Evolutionary conservation across 2,113 vertebrate species (phyloP), one percentile per base, ranked within the genome.

Genomic region (Eretmochelys imbricata): DNA sequence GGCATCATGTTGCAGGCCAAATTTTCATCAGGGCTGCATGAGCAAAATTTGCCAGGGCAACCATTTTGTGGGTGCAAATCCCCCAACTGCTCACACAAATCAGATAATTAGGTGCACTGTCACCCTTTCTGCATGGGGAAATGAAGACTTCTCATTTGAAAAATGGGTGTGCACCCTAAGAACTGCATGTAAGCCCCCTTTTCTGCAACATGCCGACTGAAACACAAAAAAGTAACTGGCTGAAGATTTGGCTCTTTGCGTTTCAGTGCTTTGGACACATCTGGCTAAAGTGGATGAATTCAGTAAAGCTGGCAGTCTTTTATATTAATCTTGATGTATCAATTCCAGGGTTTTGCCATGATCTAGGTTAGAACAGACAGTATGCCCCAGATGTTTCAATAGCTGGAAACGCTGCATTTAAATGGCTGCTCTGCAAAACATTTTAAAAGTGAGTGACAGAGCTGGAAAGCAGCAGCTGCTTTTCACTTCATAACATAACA

Each of bases 401-500:
- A 95, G 93, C 94, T 92, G 88, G 95, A 88, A 93, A 95, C 91
- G 59, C 82, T 85, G 86, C 83, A 82, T 90, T 96, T 95, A 93
- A 85, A 87, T 79, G 75, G 90, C 95, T 95, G 95, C 92, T 93
- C 95, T 92, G 92, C 96, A 93, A 93, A 93, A 76, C 55, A 13
- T 96, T 90, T 79, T 48, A 95, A 91, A 97, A 96, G 92, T 96
- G 97, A 97, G 79, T 96, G 96, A 96, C 96, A 96, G 96, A 96
- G 89, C 96, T 95, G 93, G 96, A 97, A 97, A 96, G 96, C 95
- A 96, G 96, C 92, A 96, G 91, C 96, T 97, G 97, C 89, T 94
- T 96, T 96, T 85, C 42, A 92, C 92, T 96, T 94, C 88, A 91
- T 94, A 96, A 96, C 89, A 95, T 96, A 42, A 42, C 42, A 97